Conservation (phyloP, 2,888 invertebrate genomes). For the Phoenoteleia sp. region DNA sequence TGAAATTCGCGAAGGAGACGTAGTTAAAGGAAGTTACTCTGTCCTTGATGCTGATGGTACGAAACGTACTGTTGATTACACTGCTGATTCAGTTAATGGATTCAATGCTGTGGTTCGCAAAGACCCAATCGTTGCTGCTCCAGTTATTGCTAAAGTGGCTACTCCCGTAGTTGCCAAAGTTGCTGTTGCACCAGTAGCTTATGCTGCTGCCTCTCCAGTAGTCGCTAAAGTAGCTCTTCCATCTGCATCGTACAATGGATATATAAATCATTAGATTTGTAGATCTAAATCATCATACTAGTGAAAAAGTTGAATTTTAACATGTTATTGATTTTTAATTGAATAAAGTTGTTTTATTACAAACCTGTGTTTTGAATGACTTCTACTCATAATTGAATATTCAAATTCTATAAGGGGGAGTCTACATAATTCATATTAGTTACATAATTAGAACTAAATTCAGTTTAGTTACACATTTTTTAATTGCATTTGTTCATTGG, state of each 20-base stretch:
- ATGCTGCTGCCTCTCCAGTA: background rate
- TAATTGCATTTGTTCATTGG: too few species aligned
- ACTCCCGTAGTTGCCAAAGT: background rate
- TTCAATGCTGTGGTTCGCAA: slow-evolving; percentile 39
- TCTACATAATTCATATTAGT: too few species aligned
- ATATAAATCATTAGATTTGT: too few species aligned
- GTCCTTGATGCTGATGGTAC: slow-evolving; percentile 76
- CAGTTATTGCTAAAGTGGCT: slow-evolving; percentile 63
- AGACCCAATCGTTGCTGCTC: slow-evolving; percentile 81
- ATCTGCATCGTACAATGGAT: background rate
- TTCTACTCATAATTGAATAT: too few species aligned
- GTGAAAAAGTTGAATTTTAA: background rate
- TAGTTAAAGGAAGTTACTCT: slow-evolving; percentile 76
- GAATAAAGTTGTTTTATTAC: background rate
- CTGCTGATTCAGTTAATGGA: slow-evolving; percentile 74
- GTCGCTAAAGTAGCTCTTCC: background rate
- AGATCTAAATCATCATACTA: background rate
- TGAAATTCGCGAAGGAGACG: slow-evolving; percentile 76
- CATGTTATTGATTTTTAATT: background rate
- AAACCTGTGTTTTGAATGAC: too few species aligned
- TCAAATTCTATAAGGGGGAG: too few species aligned
- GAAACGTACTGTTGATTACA: slow-evolving; percentile 76
- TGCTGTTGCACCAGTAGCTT: slow-evolving; percentile 11
- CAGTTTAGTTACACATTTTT: too few species aligned
- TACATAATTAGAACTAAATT: too few species aligned